phyloP scores from a whole-genome alignment of 2,113 vertebrate species.

The Xiphophorus couchianus region DNA sequence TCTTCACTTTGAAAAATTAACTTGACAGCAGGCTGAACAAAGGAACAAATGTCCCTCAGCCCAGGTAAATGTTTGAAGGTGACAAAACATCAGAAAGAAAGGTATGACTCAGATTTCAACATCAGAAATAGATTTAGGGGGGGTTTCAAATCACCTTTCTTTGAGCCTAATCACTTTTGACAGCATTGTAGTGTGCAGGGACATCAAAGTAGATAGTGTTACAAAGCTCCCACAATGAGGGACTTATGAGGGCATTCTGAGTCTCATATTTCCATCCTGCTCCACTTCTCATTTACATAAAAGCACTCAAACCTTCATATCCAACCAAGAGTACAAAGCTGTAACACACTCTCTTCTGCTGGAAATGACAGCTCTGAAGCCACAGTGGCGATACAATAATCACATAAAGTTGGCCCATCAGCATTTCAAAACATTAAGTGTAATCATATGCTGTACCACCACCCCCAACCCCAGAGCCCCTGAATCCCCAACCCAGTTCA shows the following conservation, averaged over 20 bases:
- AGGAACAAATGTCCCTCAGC: slow-evolving; percentile 54
- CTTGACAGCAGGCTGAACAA: slow-evolving; percentile 46
- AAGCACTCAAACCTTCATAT: slow-evolving; percentile 74
- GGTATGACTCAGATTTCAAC: slow-evolving; percentile 64
- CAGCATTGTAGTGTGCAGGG: slow-evolving; percentile 60
- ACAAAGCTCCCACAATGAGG: slow-evolving; percentile 61
- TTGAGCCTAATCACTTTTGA: slow-evolving; percentile 72
- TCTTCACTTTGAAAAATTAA: slow-evolving; percentile 53
- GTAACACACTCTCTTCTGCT: slow-evolving; percentile 54
- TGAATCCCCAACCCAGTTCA: not conserved
- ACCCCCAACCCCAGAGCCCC: too few relatives aligned
- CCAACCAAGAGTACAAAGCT: slow-evolving; percentile 67
- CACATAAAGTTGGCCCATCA: slow-evolving; percentile 66
- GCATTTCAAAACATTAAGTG: slow-evolving; percentile 69
- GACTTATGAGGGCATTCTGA: slow-evolving; percentile 64
- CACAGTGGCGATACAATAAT: slow-evolving; percentile 50
- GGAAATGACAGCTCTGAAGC: slow-evolving; percentile 69
- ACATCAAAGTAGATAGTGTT: slow-evolving; percentile 74
- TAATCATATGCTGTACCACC: slow-evolving; percentile 48
- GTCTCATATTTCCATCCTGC: slow-evolving; percentile 66
- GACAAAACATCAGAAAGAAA: slow-evolving; percentile 57
- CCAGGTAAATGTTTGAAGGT: slow-evolving; percentile 51
- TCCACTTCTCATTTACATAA: slow-evolving; percentile 74
- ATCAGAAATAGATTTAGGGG: slow-evolving; percentile 58
- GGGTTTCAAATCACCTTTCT: slow-evolving; percentile 69